Percentiles rank a stretch among this genome's conserved stretches.
phyloP scores from a whole-genome alignment of 2,888 invertebrate genomes.

The Nomada flava region DNA sequence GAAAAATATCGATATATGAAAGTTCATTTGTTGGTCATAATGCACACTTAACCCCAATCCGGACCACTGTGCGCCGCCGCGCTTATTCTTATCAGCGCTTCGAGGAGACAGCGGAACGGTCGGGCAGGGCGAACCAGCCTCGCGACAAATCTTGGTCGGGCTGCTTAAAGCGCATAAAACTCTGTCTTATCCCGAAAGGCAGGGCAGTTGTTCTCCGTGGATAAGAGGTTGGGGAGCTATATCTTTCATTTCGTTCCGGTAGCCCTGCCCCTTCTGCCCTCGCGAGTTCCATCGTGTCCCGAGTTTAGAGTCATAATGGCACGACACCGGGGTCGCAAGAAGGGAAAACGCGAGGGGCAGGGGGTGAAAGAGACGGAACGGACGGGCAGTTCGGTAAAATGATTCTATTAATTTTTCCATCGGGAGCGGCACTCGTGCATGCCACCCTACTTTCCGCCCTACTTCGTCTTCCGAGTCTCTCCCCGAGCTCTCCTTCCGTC shows the following conservation, averaged over 20 bases:
- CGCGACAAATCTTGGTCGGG: conserved; percentile 77
- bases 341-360: conserved; percentile 13
- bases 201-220: conserved; percentile 58
- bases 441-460: conserved; percentile 73
- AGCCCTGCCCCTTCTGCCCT: conserved; percentile 46
- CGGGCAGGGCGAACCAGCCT: conserved; percentile 61
- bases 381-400: conserved; percentile 78
- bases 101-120: conserved; percentile 33
- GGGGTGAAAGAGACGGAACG: conserved; percentile 35
- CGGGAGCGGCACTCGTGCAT: conserved; percentile 83
- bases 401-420: conserved; percentile 84
- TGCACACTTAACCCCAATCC: too few relatives aligned
- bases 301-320: conserved; percentile 62
- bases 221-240: conserved; percentile 65
- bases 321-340: conserved; percentile 13
- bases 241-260: conserved; percentile 72
- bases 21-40: too few relatives aligned
- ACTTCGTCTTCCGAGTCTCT: conserved; percentile 28
- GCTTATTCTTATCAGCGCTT: conserved; percentile 60
- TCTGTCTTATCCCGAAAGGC: conserved; percentile 72
- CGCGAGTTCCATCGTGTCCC: conserved; percentile 45
- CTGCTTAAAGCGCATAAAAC: conserved; percentile 76
- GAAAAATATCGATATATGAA: too few relatives aligned
- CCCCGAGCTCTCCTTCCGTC: conserved; percentile 17
- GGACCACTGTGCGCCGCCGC: too few relatives aligned